These are phyloP conservation scores for Micromesistius poutassou DNA, from an alignment of 2,797 vertebrate genomes.

Conservation along the genomic window DNA sequence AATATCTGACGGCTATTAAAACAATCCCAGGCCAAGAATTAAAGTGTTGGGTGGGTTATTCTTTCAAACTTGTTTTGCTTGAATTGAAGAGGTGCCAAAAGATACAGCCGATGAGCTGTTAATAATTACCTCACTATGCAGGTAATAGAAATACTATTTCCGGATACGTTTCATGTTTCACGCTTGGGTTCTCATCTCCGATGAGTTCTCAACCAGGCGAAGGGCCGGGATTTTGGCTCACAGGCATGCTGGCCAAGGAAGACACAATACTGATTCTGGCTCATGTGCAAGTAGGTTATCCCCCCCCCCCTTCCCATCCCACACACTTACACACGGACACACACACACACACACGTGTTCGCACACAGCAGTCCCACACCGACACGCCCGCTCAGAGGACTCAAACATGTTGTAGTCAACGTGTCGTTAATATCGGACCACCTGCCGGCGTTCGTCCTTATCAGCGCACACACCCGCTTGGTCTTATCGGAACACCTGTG, in stretches of 20 bases:
- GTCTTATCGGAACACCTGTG: neutral
- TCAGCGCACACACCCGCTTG: neutral
- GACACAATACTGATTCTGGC: neutral
- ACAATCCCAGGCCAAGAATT: neutral
- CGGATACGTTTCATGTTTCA: neutral
- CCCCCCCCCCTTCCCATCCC: neutral
- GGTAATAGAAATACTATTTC: neutral
- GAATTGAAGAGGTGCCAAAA: neutral
- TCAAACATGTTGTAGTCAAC: no score
- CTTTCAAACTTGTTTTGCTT: neutral
- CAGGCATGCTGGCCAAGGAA: neutral
- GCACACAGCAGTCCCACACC: neutral
- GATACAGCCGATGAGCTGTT: neutral
- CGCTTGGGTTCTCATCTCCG: neutral
- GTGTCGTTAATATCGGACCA: no score
- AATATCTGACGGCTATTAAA: neutral
- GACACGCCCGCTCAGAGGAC: no score
- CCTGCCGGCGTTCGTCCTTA: no score
- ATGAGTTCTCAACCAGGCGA: neutral
- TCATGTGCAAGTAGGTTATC: neutral
- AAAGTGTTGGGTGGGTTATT: neutral
- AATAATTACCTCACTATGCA: neutral
- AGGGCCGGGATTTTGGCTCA: neutral
- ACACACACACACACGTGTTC: neutral
- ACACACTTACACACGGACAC: neutral